phyloP scores from a whole-genome alignment of 2,113 vertebrate genomes.

The Zosterops japonicus region DNA sequence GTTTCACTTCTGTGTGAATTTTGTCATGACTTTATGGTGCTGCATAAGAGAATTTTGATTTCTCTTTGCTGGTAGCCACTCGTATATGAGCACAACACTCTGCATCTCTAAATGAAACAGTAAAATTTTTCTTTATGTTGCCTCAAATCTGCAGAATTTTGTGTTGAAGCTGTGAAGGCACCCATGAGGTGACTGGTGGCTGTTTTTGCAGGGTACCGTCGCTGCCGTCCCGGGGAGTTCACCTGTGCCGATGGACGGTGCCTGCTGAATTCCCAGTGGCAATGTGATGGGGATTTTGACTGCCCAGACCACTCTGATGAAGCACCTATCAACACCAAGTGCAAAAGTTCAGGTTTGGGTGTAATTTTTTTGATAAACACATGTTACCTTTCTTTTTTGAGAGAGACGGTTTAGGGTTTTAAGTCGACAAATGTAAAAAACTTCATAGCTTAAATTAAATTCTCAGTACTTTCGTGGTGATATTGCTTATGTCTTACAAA shows the following conservation, averaged over 20 bases:
- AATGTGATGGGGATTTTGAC: slow-evolving; percentile 94
- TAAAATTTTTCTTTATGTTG: not conserved
- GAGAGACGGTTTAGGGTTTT: not conserved
- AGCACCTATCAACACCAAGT: slow-evolving; percentile 90
- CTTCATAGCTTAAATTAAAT: accelerated
- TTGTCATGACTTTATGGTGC: not conserved
- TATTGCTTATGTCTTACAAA: not conserved
- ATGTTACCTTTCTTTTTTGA: not conserved
- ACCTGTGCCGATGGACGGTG: slow-evolving; percentile 92
- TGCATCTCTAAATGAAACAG: not conserved
- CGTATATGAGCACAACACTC: accelerated
- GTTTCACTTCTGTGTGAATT: not conserved
- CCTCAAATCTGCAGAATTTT: not conserved
- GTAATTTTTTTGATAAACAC: not conserved
- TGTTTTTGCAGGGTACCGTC: slow-evolving; percentile 82
- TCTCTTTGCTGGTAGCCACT: not conserved
- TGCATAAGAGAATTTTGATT: not conserved
- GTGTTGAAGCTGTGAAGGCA: accelerated
- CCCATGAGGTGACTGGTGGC: not conserved
- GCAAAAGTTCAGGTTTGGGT: slow-evolving; percentile 85
- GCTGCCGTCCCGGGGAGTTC: slow-evolving; percentile 87
- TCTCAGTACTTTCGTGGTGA: not conserved
- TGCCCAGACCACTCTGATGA: slow-evolving; percentile 95
- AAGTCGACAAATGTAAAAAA: not conserved
- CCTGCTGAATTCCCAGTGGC: slow-evolving; percentile 91